A percentile compares a stretch with the other conserved stretches of the same genome.
Conservation (phyloP, 2,888 invertebrate species). For the Diaprepes abbreviatus region DNA sequence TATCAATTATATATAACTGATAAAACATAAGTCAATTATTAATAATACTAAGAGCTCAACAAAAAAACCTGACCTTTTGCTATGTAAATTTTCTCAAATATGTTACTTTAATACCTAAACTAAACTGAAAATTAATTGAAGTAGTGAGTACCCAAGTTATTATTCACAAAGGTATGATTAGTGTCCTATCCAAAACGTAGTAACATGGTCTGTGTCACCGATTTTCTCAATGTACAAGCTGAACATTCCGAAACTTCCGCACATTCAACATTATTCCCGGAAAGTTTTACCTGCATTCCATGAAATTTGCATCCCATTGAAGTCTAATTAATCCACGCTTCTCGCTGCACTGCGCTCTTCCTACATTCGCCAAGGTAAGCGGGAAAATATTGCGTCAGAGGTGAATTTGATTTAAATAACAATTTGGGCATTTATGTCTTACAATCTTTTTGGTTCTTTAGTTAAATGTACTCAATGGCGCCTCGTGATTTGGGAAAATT, state of each 20-base stretch:
- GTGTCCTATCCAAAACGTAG: not conserved
- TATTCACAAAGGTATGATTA: too few relatives aligned
- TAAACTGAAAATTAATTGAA: too few relatives aligned
- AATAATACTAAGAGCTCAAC: too few relatives aligned
- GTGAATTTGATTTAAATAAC: conserved; percentile 44
- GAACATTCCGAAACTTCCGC: conserved; percentile 18
- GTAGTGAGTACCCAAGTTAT: too few relatives aligned
- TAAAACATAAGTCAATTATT: too few relatives aligned
- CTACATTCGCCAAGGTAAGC: conserved; percentile 32
- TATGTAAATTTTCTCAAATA: too few relatives aligned
- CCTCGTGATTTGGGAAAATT: too few relatives aligned
- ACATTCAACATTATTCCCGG: conserved; percentile 32
- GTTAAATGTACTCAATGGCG: too few relatives aligned
- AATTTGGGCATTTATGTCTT: conserved; percentile 42
- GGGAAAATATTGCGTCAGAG: conserved; percentile 41
- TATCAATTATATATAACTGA: too few relatives aligned
- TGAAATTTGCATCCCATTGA: conserved; percentile 48
- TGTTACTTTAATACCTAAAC: too few relatives aligned
- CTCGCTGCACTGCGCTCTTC: conserved; percentile 34
- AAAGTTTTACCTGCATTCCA: conserved; percentile 45
- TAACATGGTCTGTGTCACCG: not conserved
- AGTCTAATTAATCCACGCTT: conserved; percentile 45
- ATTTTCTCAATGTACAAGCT: not conserved
- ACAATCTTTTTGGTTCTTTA: conserved; percentile 23
- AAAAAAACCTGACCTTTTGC: too few relatives aligned